Evolutionary conservation across 2,113 vertebrate species (phyloP).

Genomic region (Lonchura striata): DNA sequence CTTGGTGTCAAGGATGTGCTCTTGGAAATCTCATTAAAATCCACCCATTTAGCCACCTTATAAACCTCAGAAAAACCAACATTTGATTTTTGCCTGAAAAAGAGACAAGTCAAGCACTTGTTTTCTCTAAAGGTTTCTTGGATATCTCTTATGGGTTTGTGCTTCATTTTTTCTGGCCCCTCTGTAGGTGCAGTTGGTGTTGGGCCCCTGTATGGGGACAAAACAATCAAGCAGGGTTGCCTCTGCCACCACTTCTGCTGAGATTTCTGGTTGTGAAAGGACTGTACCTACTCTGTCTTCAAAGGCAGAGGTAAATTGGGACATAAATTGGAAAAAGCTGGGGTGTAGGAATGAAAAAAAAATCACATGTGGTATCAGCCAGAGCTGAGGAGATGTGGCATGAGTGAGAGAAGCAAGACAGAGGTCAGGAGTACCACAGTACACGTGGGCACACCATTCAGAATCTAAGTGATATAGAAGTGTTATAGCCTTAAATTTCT

Average conservation of each 20-base stretch:
- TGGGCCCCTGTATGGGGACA: neutral
- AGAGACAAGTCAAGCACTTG: neutral
- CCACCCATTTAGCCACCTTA: neutral
- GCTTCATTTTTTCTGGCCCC: neutral
- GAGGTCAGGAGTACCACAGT: neutral
- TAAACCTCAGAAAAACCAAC: neutral
- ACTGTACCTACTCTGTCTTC: neutral
- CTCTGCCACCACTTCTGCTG: neutral
- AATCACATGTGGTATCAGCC: neutral
- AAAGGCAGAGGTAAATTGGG: neutral
- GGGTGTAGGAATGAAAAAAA: neutral
- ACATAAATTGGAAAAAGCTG: neutral
- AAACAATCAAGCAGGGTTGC: neutral
- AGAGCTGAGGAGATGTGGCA: neutral
- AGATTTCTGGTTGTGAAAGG: neutral
- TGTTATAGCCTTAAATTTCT: neutral
- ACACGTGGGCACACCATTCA: fast-evolving
- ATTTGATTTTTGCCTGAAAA: neutral
- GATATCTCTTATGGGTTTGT: neutral
- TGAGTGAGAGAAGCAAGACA: neutral
- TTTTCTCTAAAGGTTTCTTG: neutral
- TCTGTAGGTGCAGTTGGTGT: neutral
- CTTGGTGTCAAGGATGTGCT: neutral
- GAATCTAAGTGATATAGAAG: neutral
- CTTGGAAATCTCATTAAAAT: neutral